phyloP scores from a whole-genome alignment of 2,113 vertebrate genomes.

The Neodontobutis hainanensis region DNA sequence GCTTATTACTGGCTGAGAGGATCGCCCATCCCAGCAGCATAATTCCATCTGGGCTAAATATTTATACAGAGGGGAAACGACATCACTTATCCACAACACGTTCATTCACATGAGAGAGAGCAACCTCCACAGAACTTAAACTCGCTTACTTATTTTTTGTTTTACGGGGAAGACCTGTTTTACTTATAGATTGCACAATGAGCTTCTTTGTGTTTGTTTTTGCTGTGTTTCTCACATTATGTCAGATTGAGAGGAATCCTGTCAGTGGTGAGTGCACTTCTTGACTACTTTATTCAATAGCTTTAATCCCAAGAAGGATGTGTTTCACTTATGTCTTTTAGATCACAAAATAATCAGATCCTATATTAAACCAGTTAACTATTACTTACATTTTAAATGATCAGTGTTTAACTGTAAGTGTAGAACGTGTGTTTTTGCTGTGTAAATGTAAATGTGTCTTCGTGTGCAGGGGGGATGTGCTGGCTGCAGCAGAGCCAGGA shows the following conservation, averaged over 20 bases:
- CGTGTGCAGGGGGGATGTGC: constrained; percentile 88
- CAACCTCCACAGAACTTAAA: constrained; percentile 49
- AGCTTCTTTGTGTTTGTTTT: constrained; percentile 55
- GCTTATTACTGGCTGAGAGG: constrained; percentile 80
- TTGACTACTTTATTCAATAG: not conserved
- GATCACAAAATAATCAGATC: not conserved
- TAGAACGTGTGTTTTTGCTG: not conserved
- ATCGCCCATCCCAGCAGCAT: constrained; percentile 83
- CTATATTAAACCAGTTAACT: not conserved
- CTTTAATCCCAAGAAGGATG: not conserved
- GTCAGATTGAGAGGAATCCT: constrained; percentile 70
- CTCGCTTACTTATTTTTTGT: constrained; percentile 31
- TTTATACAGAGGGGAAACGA: constrained; percentile 82
- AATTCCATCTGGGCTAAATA: constrained; percentile 82
- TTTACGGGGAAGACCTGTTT: constrained; percentile 32
- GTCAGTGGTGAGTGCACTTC: constrained; percentile 71
- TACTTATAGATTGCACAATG: constrained; percentile 56
- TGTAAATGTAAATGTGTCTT: not conserved
- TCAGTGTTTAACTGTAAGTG: not conserved
- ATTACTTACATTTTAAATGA: not conserved
- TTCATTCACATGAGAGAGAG: constrained; percentile 77
- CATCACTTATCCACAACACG: constrained; percentile 79
- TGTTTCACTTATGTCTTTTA: not conserved
- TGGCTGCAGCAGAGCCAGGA: constrained; percentile 92
- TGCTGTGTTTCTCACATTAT: constrained; percentile 60